phyloP scores from a whole-genome alignment of 2,888 invertebrate species.

The Koerneria pararmatus region DNA sequence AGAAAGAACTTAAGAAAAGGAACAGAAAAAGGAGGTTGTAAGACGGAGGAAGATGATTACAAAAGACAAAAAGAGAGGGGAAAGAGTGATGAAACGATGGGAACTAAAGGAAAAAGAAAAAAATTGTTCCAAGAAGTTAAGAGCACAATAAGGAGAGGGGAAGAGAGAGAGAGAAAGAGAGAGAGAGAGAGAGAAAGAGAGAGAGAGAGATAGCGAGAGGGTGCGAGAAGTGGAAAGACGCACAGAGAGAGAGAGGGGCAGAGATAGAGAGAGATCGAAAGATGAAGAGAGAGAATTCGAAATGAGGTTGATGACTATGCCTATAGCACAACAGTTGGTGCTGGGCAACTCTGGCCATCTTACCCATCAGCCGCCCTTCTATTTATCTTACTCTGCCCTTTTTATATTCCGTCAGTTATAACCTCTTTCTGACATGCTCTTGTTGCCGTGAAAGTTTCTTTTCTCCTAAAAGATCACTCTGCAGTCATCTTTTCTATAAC shows the following conservation, averaged over 20 bases:
- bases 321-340: too few relatives aligned
- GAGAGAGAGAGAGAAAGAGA: neutral
- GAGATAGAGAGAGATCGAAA: neutral
- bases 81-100: neutral
- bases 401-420: too few relatives aligned
- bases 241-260: neutral
- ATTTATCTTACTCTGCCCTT: too few relatives aligned
- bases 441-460: too few relatives aligned
- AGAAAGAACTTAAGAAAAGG: too few relatives aligned
- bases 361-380: too few relatives aligned
- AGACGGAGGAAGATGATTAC: neutral
- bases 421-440: too few relatives aligned
- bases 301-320: neutral
- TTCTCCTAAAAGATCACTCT: too few relatives aligned
- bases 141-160: neutral
- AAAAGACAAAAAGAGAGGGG: neutral
- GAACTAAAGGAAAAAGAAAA: neutral
- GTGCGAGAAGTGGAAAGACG: neutral
- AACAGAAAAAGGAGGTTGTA: neutral
- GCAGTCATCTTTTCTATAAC: too few relatives aligned
- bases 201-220: conserved; percentile 1
- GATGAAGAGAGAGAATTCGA: neutral
- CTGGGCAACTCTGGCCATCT: too few relatives aligned
- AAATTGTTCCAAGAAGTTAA: conserved; percentile 1
- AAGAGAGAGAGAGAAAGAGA: conserved; percentile 1